Conservation (phyloP, 92 coral and sea anemone genomes). For the Micromussa lordhowensis region DNA sequence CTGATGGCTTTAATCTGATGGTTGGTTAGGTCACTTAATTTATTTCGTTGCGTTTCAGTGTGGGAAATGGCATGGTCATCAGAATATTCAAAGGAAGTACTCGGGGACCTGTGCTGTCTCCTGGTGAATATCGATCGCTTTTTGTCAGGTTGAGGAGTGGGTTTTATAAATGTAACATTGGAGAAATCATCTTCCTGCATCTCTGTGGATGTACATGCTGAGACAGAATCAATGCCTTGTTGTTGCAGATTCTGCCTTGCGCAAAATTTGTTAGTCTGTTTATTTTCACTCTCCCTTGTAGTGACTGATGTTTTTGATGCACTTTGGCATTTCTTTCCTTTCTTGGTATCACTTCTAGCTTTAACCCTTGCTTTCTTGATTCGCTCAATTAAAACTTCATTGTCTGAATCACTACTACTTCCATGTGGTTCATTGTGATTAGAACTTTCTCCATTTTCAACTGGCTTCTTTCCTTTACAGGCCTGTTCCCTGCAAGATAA, state of each 20-base stretch:
- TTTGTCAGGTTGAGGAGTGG: constrained; percentile 57
- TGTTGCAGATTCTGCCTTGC: not conserved
- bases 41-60: not conserved
- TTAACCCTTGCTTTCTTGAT: not conserved
- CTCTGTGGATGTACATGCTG: not conserved
- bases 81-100: not conserved
- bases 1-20: not conserved
- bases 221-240: not conserved
- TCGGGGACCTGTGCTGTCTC: constrained; percentile 57
- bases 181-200: constrained; percentile 24
- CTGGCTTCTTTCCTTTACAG: constrained; percentile 20
- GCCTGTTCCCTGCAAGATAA: constrained; percentile 9
- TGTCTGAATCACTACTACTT: constrained; percentile 37
- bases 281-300: not conserved
- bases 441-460: constrained; percentile 2
- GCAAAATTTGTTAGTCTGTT: not conserved
- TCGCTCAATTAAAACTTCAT: constrained; percentile 6
- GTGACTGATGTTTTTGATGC: not conserved
- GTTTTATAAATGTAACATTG: constrained; percentile 35
- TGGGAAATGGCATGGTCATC: not conserved
- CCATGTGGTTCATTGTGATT: not conserved
- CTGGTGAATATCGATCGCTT: constrained; percentile 68
- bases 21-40: not conserved
- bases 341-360: not conserved
- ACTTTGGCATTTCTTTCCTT: not conserved